Conservation (phyloP, 2,888 invertebrate genomes). For the Mesorhabditis spiculigera region DNA sequence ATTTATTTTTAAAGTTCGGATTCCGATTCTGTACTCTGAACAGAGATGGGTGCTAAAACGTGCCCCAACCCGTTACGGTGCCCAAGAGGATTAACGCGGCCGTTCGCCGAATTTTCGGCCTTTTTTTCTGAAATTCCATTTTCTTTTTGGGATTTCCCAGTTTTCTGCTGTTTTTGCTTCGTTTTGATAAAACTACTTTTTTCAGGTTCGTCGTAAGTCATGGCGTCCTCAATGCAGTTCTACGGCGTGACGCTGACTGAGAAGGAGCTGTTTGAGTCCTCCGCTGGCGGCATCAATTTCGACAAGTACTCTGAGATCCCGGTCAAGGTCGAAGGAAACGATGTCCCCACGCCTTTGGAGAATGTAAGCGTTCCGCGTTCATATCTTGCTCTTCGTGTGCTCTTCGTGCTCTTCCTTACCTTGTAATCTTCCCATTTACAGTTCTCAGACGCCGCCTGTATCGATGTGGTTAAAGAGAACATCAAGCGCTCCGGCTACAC, state of each 20-base stretch:
- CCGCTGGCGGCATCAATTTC: constrained; percentile 89
- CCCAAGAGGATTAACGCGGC: no score
- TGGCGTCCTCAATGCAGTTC: constrained; percentile 52
- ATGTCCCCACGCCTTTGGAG: constrained; percentile 83
- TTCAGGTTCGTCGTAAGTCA: no score
- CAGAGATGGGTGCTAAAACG: no score
- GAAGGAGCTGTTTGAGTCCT: neutral
- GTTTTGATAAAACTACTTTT: no score
- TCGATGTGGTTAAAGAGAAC: constrained; percentile 59
- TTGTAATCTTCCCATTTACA: constrained; percentile 15
- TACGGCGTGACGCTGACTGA: constrained; percentile 47
- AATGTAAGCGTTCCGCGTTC: constrained; percentile 67
- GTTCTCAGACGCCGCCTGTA: constrained; percentile 55
- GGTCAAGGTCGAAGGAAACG: constrained; percentile 96
- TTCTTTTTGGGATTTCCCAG: no score
- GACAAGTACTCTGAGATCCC: constrained; percentile 99
- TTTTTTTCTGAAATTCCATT: no score
- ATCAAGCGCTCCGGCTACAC: constrained; percentile 60
- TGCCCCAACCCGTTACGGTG: no score
- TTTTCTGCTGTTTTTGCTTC: no score
- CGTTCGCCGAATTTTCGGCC: no score
- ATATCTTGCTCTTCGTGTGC: neutral
- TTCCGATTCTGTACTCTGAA: no score
- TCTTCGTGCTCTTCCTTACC: neutral
- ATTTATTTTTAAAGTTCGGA: no score